Conservation (phyloP, 2,888 invertebrate species). For the Eupithecia tripunctaria region DNA sequence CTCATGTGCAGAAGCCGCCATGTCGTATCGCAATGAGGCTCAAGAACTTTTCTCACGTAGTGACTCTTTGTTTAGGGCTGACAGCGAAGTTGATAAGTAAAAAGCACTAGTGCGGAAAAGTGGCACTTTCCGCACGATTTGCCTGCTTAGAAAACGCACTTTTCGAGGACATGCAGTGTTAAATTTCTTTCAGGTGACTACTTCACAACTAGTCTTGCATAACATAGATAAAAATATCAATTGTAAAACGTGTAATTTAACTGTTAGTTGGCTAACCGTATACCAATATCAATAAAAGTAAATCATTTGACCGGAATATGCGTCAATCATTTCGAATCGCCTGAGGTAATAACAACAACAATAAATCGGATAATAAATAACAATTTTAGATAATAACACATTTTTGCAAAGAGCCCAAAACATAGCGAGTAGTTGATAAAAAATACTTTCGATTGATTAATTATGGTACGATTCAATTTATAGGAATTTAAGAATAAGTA, state of each 20-base stretch:
- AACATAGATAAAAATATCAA: neutral
- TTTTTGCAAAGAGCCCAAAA: constrained; percentile 43
- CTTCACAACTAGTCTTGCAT: neutral
- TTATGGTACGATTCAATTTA: constrained; percentile 36
- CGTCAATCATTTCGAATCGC: constrained; percentile 32
- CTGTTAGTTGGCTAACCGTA: too few relatives aligned
- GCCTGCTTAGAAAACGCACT: too few relatives aligned
- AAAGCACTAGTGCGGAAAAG: too few relatives aligned
- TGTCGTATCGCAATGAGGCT: too few relatives aligned
- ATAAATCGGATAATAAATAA: constrained; percentile 34
- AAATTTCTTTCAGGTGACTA: too few relatives aligned
- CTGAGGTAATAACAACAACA: constrained; percentile 35
- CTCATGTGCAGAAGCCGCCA: too few relatives aligned
- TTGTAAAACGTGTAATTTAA: neutral
- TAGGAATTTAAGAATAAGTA: neutral
- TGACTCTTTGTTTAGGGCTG: too few relatives aligned
- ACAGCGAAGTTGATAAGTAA: too few relatives aligned
- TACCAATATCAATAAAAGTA: constrained; percentile 16
- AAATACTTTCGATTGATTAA: constrained; percentile 40
- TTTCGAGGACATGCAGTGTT: too few relatives aligned
- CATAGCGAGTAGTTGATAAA: constrained; percentile 41
- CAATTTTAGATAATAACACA: constrained; percentile 45
- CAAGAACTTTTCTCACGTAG: too few relatives aligned
- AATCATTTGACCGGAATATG: constrained; percentile 28
- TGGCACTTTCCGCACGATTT: too few relatives aligned